These are phyloP conservation scores for Hofmannophila pseudospretella DNA, from an alignment of 2,888 invertebrate species.

Conservation along the genomic window DNA sequence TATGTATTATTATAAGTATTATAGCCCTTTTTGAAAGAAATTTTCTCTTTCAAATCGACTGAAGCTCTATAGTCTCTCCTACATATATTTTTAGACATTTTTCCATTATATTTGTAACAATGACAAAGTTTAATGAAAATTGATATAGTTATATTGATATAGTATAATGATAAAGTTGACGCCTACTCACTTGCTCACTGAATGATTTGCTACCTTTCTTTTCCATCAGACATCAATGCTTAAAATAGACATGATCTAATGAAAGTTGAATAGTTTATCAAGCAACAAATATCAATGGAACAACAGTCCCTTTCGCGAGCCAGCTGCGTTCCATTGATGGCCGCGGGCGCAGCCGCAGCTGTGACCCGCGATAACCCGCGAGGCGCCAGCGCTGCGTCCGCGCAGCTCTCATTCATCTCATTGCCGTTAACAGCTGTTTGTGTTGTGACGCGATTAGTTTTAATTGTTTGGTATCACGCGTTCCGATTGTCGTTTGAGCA, in stretches of 20 bases:
- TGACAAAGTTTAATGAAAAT: no score
- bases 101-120: no score
- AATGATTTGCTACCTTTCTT: no score
- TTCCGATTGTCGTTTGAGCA: slow-evolving; percentile 10
- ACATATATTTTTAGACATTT: no score
- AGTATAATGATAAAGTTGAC: no score
- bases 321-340: slow-evolving; percentile 48
- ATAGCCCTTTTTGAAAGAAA: no score
- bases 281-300: slow-evolving; percentile 14
- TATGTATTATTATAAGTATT: no score
- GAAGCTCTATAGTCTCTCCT: no score
- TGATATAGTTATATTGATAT: no score
- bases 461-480: slow-evolving; percentile 27
- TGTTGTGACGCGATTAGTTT: slow-evolving; percentile 54
- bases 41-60: no score
- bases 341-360: slow-evolving; percentile 21
- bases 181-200: no score
- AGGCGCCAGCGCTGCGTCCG: slow-evolving; percentile 54
- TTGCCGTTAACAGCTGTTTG: slow-evolving; percentile 42
- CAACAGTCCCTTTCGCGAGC: slow-evolving; percentile 14
- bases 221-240: no score
- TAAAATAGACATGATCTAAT: slow-evolving; percentile 3
- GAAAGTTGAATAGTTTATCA: slow-evolving; percentile 2
- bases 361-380: slow-evolving; percentile 68
- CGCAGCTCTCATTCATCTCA: slow-evolving; percentile 56